Percentiles rank a stretch among this genome's conserved stretches.
Conservation (phyloP, 2,888 invertebrate species). For the Cordylochernes scorpioides region DNA sequence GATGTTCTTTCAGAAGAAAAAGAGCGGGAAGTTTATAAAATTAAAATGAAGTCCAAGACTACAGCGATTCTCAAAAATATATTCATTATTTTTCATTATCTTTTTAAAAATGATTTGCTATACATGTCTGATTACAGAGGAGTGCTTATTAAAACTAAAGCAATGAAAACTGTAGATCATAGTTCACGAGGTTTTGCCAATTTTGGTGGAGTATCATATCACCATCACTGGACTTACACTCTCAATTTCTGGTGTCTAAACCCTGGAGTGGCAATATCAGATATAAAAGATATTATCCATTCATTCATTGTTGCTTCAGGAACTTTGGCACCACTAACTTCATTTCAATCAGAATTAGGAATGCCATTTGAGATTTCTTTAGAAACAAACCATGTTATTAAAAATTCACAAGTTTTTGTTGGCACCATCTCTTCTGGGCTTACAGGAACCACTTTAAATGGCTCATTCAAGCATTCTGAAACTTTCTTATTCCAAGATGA, state of each 20-base stretch:
- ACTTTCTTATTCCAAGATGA: slow-evolving; percentile 55
- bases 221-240: slow-evolving; percentile 5
- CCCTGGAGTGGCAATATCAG: slow-evolving; percentile 34
- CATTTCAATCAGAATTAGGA: slow-evolving; percentile 62
- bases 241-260: slow-evolving; percentile 42
- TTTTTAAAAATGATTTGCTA: slow-evolving; percentile 20
- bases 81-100: slow-evolving; percentile 20
- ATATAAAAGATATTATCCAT: slow-evolving; percentile 32
- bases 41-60: slow-evolving; percentile 18
- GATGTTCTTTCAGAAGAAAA: slow-evolving; percentile 8
- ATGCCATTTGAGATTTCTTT: slow-evolving; percentile 49
- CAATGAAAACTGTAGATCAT: not conserved
- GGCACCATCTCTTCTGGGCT: slow-evolving; percentile 38
- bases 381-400: slow-evolving; percentile 82
- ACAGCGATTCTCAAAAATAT: slow-evolving; percentile 19
- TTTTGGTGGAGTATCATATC: not conserved
- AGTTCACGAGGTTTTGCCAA: not conserved
- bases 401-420: slow-evolving; percentile 51
- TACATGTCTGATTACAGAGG: slow-evolving; percentile 24
- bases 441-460: slow-evolving; percentile 25
- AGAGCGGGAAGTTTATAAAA: slow-evolving; percentile 8
- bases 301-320: slow-evolving; percentile 86
- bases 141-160: slow-evolving; percentile 5
- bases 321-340: slow-evolving; percentile 69
- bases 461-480: slow-evolving; percentile 27